Evolutionary conservation across 1,140 invertebrate species (phyloP).

Genomic region (Nylanderia fulva): DNA sequence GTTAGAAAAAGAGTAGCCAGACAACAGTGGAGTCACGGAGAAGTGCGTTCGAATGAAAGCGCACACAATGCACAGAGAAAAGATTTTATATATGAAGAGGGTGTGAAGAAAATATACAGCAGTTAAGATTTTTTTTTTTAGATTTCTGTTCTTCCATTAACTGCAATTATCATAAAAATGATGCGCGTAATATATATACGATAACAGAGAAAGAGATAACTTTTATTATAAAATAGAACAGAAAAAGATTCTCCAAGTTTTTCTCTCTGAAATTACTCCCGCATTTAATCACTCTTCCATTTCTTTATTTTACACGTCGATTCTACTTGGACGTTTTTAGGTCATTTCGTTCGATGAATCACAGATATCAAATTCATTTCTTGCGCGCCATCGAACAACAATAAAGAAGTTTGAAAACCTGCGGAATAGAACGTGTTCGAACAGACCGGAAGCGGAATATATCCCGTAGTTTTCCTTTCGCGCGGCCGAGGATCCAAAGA

Average conservation of each 20-base stretch:
- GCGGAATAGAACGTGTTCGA: neutral
- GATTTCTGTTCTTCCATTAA: neutral
- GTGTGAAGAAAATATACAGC: neutral
- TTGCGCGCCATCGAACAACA: neutral
- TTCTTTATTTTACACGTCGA: neutral
- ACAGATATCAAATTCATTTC: constrained; percentile 8
- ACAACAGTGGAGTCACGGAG: neutral
- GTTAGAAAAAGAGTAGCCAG: neutral
- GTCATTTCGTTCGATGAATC: constrained; percentile 5
- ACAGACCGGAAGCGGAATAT: constrained; percentile 17
- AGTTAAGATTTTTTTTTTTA: neutral
- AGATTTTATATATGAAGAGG: neutral
- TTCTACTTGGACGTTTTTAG: constrained; percentile 24
- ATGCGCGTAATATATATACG: neutral
- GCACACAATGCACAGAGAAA: constrained; percentile 1
- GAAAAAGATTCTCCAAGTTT: neutral
- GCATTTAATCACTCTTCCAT: neutral
- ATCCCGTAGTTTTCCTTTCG: constrained; percentile 8
- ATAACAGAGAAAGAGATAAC: neutral
- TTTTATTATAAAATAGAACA: neutral
- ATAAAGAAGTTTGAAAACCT: constrained; percentile 6
- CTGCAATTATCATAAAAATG: constrained; percentile 9
- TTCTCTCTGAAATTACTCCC: neutral
- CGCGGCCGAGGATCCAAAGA: constrained; percentile 54
- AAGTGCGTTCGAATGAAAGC: constrained; percentile 1